Evolutionary conservation across 2,797 vertebrate genomes (phyloP).

Genomic region (Phoebastria nigripes): DNA sequence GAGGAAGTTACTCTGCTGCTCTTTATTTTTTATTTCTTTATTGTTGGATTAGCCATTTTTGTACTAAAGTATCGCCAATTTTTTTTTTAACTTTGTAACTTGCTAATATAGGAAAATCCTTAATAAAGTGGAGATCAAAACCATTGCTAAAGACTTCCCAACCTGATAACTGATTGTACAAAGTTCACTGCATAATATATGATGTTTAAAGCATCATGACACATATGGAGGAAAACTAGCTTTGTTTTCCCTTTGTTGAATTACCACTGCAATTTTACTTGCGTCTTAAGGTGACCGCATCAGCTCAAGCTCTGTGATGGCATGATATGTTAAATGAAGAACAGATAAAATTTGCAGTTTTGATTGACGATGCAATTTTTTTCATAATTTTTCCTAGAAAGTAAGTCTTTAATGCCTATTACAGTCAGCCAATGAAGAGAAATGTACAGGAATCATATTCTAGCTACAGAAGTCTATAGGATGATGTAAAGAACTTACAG

Average conservation of each 20-base stretch:
- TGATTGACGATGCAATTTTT: not conserved
- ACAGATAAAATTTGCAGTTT: not conserved
- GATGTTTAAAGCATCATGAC: not conserved
- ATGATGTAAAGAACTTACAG: not conserved
- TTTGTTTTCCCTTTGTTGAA: not conserved
- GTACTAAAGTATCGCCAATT: not conserved
- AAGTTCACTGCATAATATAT: not conserved
- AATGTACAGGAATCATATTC: not conserved
- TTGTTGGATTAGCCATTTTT: not conserved
- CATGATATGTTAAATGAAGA: not conserved
- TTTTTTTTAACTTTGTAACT: not conserved
- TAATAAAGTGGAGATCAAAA: not conserved
- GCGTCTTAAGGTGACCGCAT: not conserved
- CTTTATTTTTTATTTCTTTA: not conserved
- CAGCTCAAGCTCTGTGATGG: not conserved
- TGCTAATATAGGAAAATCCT: not conserved
- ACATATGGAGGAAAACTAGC: accelerated
- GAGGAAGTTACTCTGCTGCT: not conserved
- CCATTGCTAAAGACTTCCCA: not conserved
- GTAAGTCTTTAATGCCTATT: not conserved
- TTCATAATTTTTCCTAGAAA: not conserved
- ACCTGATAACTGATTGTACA: not conserved
- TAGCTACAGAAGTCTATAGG: not conserved
- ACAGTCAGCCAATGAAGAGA: not conserved
- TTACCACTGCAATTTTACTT: not conserved